Evolutionary conservation across 1,140 invertebrate genomes (phyloP), one percentile per base, ranked within the genome.

Genomic region (Drepana arcuata): DNA sequence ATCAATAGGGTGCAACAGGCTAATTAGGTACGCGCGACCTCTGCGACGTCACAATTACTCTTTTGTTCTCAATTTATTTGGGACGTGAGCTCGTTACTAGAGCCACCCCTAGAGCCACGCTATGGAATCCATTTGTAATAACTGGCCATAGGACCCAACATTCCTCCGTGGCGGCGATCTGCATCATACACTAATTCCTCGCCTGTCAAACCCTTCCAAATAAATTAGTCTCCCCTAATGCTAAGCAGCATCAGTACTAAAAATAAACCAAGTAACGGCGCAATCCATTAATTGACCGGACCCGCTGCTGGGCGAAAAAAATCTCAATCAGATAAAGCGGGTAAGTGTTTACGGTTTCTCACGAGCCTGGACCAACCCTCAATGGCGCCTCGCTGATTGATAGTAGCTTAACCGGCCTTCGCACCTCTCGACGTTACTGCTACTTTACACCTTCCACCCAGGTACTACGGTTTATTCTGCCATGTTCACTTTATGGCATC

Each of bases 341-440:
- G 70, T 82, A 79, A 77, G 74, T 80, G 72, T 82, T 82, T 82
- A 82, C 74, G 66, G 67, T 69, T 81, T 79, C 77, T 79, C 77
- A 81, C 73, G 77, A 73, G 56, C 57, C 59, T 60, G 60, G 67
- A 47, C 70, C 68, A 71, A 70, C 77, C 72, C 70, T 82, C 74
- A 74, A 78, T 82, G 74, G 77, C 77, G 77, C 77, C 77, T 70
- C 55, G 53, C 69, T 82, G 77, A 79, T 82, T 79, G 72, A 82
- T 79, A 79, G 65, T 73, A 73, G 64, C 64, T 62, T 50, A 54
- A 57, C 55, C 66, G 60, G 59, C 68, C 66, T 73, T 74, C 57
- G 53, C 66, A 69, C 63, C 60, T 69, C 25, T n/a, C n/a, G n/a
- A n/a, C n/a, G n/a, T n/a, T n/a, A n/a, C n/a, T n/a, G n/a, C n/a